A percentile compares a stretch with the other conserved stretches of the same genome.
These are phyloP conservation scores for Microcebus jonahi DNA, from an alignment of 2,113 vertebrate genomes.

Conservation along the genomic window DNA sequence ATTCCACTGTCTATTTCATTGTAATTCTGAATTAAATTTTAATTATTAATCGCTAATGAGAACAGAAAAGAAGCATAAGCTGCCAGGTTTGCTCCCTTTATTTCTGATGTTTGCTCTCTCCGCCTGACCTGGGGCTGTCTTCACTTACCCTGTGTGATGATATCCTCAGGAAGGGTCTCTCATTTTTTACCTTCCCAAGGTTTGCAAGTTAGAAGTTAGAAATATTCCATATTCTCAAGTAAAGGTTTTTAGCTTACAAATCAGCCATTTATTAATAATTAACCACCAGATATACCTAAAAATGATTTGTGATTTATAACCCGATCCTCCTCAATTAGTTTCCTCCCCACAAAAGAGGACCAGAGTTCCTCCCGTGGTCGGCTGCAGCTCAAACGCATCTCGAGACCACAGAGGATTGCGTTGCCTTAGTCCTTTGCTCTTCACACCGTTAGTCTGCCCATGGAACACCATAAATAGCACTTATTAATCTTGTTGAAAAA, in stretches of 20 bases:
- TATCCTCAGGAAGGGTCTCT: background rate
- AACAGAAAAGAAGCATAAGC: background rate
- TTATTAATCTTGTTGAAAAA: constrained; percentile 78
- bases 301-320: background rate
- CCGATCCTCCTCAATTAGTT: background rate
- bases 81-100: background rate
- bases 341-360: background rate
- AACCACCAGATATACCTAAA: background rate
- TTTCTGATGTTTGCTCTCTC: background rate
- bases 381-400: background rate
- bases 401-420: background rate
- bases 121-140: too few species aligned
- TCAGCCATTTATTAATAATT: background rate
- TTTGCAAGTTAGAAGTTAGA: background rate
- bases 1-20: background rate
- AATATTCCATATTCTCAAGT: background rate
- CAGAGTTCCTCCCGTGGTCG: background rate
- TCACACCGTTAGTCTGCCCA: background rate
- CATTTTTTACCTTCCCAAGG: background rate
- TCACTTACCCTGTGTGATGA: background rate
- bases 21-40: background rate
- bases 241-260: background rate
- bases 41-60: background rate
- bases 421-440: background rate
- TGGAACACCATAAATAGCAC: background rate